Percentiles rank a stretch among this genome's conserved stretches.
These are phyloP conservation scores for Drosophila picticornis DNA, from an alignment of 2,888 invertebrate genomes.

Conservation along the genomic window DNA sequence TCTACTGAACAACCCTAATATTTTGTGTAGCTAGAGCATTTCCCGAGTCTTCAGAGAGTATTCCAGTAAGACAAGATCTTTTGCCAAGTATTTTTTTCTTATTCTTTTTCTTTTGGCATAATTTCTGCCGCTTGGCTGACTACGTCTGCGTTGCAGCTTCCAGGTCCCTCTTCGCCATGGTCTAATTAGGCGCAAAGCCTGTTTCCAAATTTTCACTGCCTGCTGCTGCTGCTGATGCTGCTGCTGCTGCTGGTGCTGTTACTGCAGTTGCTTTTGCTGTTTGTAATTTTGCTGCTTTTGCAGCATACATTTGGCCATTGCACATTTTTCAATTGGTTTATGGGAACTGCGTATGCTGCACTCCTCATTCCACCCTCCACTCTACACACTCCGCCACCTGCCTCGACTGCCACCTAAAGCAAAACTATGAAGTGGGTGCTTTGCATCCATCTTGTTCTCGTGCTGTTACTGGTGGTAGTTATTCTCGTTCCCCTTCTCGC, in stretches of 20 bases:
- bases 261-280: conserved; percentile 12
- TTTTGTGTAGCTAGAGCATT: not conserved
- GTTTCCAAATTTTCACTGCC: conserved; percentile 73
- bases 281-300: conserved; percentile 41
- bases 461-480: conserved; percentile 17
- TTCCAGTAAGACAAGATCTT: conserved; percentile 26
- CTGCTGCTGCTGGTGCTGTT: conserved; percentile 18
- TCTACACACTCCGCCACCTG: no score
- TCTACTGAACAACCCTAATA: not conserved
- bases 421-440: conserved; percentile 52
- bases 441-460: conserved; percentile 72
- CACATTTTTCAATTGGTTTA: conserved; percentile 79
- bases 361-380: not conserved
- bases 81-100: conserved; percentile 19
- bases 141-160: conserved; percentile 42
- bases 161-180: conserved; percentile 26
- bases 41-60: conserved; percentile 9
- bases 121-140: conserved; percentile 63
- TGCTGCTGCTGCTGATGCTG: conserved; percentile 18
- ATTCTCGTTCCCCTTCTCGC: conserved; percentile 15
- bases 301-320: conserved; percentile 68
- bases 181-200: conserved; percentile 80
- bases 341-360: conserved; percentile 40
- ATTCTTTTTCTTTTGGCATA: conserved; percentile 22
- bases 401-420: conserved; percentile 9